Evolutionary conservation across 92 coral and sea anemone species (phyloP).

Genomic region (Heliopora coerulea): DNA sequence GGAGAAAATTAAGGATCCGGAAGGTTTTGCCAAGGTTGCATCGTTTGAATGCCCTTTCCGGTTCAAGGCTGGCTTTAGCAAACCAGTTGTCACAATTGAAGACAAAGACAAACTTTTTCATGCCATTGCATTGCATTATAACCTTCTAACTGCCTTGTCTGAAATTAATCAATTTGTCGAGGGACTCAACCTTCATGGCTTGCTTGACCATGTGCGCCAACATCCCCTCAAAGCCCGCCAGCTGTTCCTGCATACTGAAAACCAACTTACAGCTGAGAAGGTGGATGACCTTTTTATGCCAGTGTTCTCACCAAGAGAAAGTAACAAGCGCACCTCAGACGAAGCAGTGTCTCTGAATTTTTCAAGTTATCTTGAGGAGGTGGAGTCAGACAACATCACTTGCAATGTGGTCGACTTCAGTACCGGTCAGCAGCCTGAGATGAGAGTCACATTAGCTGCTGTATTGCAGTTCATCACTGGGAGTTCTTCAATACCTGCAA

Average conservation of each 20-base stretch:
- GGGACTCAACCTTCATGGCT: constrained; percentile 20
- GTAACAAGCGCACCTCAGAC: constrained; percentile 34
- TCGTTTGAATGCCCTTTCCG: constrained; percentile 43
- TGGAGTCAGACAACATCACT: constrained; percentile 36
- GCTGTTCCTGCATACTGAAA: constrained; percentile 21
- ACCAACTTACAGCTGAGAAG: constrained; percentile 27
- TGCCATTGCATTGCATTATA: constrained; percentile 42
- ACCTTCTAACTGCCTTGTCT: constrained; percentile 1
- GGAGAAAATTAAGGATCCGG: constrained; percentile 27
- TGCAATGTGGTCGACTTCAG: constrained; percentile 29
- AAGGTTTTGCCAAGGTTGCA: constrained; percentile 25
- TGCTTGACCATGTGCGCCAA: constrained; percentile 21
- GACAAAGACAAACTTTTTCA: constrained; percentile 42
- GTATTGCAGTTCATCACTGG: constrained; percentile 45
- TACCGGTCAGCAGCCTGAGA: constrained; percentile 28
- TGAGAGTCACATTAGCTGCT: constrained; percentile 34
- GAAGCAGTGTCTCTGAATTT: constrained; percentile 41
- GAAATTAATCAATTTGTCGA: constrained; percentile 11
- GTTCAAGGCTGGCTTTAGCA: constrained; percentile 48
- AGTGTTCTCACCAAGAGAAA: constrained; percentile 36
- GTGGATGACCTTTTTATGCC: constrained; percentile 13
- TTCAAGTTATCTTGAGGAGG: constrained; percentile 47
- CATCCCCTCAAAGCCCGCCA: constrained; percentile 23
- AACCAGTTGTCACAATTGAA: constrained; percentile 28
- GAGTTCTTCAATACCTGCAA: constrained; percentile 39